These are phyloP conservation scores for Scomber scombrus DNA, from an alignment of 2,113 vertebrate genomes.

Conservation along the genomic window DNA sequence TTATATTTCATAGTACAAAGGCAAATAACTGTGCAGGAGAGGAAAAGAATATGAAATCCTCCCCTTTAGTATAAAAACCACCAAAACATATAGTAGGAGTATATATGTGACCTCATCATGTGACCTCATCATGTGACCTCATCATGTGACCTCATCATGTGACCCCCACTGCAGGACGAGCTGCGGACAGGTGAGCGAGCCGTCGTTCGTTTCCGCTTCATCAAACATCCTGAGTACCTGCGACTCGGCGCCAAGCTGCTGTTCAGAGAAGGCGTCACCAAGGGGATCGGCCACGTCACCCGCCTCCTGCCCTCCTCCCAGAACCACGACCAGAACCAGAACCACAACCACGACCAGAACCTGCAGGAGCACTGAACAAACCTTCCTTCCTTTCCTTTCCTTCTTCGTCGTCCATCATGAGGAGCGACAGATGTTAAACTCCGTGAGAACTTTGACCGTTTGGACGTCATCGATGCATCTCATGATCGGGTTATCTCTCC, in stretches of 20 bases:
- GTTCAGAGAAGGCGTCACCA: conserved; percentile 96
- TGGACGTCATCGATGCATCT: neutral
- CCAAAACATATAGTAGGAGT: too few relatives aligned
- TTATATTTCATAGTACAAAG: too few relatives aligned
- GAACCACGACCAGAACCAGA: conserved; percentile 73
- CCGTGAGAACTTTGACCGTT: neutral
- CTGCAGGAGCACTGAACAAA: conserved; percentile 34
- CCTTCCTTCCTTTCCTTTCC: neutral
- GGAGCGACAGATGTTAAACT: neutral
- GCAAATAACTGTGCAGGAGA: too few relatives aligned
- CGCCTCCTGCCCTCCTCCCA: conserved; percentile 89
- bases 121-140: too few relatives aligned
- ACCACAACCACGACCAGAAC: conserved; percentile 66
- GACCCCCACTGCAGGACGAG: conserved; percentile 87
- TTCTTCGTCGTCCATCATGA: neutral
- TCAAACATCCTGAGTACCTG: conserved; percentile 97
- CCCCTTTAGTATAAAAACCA: too few relatives aligned
- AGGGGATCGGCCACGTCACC: conserved; percentile 95
- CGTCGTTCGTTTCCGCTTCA: conserved; percentile 94
- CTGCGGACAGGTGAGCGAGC: conserved; percentile 95
- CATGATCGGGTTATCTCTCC: neutral
- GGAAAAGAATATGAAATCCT: too few relatives aligned
- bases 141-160: too few relatives aligned
- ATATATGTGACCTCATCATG: too few relatives aligned
- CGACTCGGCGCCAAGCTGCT: conserved; percentile 95